phyloP scores from a whole-genome alignment of 2,888 invertebrate genomes.

The Adelphocoris suturalis region DNA sequence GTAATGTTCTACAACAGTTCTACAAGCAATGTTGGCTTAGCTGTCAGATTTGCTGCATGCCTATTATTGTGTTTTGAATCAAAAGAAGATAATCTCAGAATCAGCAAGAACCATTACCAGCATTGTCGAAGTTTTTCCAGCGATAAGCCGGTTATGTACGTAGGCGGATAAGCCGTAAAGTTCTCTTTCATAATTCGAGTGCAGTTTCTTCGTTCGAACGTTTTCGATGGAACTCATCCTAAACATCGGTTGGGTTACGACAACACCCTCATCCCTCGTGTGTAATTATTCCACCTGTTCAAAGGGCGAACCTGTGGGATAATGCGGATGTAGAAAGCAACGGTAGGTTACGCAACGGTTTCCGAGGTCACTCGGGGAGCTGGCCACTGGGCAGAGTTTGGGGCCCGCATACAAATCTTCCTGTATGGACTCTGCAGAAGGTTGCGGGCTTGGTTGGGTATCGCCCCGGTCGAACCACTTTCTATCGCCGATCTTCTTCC shows the following conservation, averaged over 20 bases:
- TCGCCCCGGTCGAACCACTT: slow-evolving; percentile 41
- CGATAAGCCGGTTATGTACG: too few relatives aligned
- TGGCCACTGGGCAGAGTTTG: slow-evolving; percentile 46
- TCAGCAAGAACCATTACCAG: too few relatives aligned
- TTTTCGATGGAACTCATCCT: too few relatives aligned
- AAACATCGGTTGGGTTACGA: not conserved
- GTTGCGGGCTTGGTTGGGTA: not conserved
- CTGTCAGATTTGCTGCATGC: too few relatives aligned
- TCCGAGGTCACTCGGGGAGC: slow-evolving; percentile 33
- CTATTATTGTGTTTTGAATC: too few relatives aligned
- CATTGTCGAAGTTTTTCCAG: too few relatives aligned
- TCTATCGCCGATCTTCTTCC: slow-evolving; percentile 17
- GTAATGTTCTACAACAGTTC: too few relatives aligned
- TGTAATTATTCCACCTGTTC: slow-evolving; percentile 30
- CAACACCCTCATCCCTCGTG: slow-evolving; percentile 25
- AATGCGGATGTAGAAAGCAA: slow-evolving; percentile 42
- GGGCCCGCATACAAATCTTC: slow-evolving; percentile 42
- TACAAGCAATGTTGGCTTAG: too few relatives aligned
- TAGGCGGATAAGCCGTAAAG: too few relatives aligned
- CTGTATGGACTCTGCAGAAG: not conserved
- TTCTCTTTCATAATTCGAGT: too few relatives aligned
- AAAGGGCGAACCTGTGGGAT: slow-evolving; percentile 7
- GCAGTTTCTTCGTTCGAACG: too few relatives aligned
- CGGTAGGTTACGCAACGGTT: slow-evolving; percentile 27
- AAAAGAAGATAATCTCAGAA: too few relatives aligned